phyloP scores from a whole-genome alignment of 2,797 vertebrate genomes.

The Chelidonichthys spinosus region DNA sequence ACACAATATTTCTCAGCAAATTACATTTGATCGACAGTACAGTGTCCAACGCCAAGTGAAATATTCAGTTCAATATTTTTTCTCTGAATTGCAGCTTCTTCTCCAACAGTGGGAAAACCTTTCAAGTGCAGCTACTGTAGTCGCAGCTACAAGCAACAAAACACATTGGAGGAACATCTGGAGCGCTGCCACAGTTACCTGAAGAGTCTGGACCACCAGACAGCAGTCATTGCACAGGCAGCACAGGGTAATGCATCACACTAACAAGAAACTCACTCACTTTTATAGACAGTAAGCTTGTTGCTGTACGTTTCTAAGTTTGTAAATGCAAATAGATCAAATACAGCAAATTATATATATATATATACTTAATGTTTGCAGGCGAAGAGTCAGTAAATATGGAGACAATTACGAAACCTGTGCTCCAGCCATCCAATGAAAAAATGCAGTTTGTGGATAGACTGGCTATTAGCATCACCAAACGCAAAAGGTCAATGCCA shows the following conservation, averaged over 20 bases:
- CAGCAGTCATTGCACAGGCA: constrained; percentile 79
- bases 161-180: constrained; percentile 94
- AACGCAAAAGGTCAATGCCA: constrained; percentile 95
- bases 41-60: not conserved
- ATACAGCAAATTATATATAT: not conserved
- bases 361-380: constrained; percentile 55
- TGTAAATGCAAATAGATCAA: not conserved
- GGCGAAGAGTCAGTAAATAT: constrained; percentile 90
- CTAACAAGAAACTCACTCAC: not conserved
- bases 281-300: not conserved
- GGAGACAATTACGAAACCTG: constrained; percentile 88
- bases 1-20: not conserved
- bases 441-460: constrained; percentile 91
- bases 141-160: constrained; percentile 97
- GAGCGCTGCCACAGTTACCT: constrained; percentile 94
- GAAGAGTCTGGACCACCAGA: constrained; percentile 90
- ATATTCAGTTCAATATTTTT: constrained; percentile 12
- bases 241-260: constrained; percentile 77
- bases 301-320: not conserved
- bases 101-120: constrained; percentile 93
- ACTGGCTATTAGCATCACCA: constrained; percentile 92
- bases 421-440: constrained; percentile 88
- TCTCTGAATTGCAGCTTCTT: constrained; percentile 87
- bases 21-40: not conserved
- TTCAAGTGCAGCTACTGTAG: constrained; percentile 98